phyloP scores from a whole-genome alignment of 2,888 invertebrate species.

The Entomobrya proxima region DNA sequence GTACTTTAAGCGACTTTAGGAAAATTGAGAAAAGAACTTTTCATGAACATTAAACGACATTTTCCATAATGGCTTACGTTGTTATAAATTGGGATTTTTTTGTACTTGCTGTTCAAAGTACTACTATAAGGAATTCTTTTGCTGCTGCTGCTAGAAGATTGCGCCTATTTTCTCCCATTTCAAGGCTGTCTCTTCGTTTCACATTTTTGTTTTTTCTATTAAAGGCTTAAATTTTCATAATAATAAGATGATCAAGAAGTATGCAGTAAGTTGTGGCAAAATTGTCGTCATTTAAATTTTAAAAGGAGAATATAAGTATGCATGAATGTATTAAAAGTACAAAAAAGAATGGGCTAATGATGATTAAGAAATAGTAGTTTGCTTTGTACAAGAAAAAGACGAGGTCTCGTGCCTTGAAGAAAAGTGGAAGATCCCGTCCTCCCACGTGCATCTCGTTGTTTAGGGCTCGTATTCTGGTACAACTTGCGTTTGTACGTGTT shows the following conservation, averaged over 20 bases:
- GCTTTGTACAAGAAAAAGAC: slow-evolving; percentile 15
- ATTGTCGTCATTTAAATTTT: background rate
- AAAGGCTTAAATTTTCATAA: background rate
- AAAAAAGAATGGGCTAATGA: slow-evolving; percentile 1
- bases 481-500: slow-evolving; percentile 39
- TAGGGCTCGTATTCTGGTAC: slow-evolving; percentile 4
- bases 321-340: background rate
- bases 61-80: background rate
- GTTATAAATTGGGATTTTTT: background rate
- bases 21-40: background rate
- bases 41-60: background rate
- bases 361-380: slow-evolving; percentile 26
- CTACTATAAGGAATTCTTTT: background rate
- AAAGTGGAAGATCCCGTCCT: slow-evolving; percentile 74
- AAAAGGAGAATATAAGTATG: background rate
- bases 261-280: too few relatives aligned
- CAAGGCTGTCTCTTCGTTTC: too few relatives aligned
- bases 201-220: too few relatives aligned
- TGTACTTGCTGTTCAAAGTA: background rate
- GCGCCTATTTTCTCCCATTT: background rate
- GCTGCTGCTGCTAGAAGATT: background rate
- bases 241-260: background rate
- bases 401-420: slow-evolving; percentile 73
- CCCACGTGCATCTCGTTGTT: slow-evolving; percentile 70
- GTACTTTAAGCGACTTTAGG: background rate